Evolutionary conservation across 37 sponge, comb jelly and placozoan species (phyloP).

Genomic region (Spongia lamella): DNA sequence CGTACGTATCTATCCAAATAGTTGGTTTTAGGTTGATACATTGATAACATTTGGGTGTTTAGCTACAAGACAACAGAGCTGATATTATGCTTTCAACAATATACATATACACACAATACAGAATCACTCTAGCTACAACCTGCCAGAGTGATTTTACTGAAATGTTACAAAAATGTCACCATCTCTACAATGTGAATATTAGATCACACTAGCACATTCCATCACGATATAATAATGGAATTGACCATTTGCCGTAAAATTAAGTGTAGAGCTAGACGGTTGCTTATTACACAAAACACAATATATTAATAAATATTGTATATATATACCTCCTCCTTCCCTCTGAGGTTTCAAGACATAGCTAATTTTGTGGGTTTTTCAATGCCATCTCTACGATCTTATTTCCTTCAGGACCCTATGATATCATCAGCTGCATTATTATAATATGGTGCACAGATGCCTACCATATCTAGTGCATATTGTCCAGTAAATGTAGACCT

Average conservation of each 20-base stretch:
- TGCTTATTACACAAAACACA: not conserved
- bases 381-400: slow-evolving; percentile 59
- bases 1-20: no score
- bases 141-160: no score
- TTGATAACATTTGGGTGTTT: no score
- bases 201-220: no score
- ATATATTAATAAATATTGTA: not conserved
- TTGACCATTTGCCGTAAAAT: not conserved
- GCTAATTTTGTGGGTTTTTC: slow-evolving; percentile 47
- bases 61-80: no score
- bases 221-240: not conserved
- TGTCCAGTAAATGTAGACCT: slow-evolving; percentile 60
- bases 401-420: slow-evolving; percentile 58
- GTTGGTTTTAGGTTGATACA: no score
- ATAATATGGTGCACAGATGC: not conserved
- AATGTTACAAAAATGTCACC: no score
- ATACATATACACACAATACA: no score
- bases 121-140: no score
- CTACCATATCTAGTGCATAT: slow-evolving; percentile 54
- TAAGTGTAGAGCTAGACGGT: not conserved
- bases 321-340: slow-evolving; percentile 72
- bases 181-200: no score
- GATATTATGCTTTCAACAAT: no score
- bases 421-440: not conserved
- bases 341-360: slow-evolving; percentile 77